These are phyloP conservation scores for Acrobasis suavella DNA, from an alignment of 2,888 invertebrate species.

Conservation along the genomic window DNA sequence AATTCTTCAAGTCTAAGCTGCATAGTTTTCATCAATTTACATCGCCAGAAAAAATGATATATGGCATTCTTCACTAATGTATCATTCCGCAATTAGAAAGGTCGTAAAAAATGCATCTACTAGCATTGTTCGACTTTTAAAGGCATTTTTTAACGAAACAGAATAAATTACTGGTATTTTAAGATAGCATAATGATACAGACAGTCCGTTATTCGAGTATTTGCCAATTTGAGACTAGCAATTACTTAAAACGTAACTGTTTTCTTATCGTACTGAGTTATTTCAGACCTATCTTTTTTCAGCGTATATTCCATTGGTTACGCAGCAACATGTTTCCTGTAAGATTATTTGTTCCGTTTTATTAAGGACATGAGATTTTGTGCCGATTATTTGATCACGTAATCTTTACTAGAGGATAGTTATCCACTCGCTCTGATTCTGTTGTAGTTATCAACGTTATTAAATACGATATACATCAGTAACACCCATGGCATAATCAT, in stretches of 20 bases:
- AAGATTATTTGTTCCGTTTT: too few species aligned
- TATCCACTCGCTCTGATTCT: too few species aligned
- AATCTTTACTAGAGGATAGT: too few species aligned
- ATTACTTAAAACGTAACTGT: neutral
- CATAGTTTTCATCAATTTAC: slow-evolving; percentile 65
- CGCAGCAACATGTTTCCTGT: too few species aligned
- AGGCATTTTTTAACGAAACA: neutral
- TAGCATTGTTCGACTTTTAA: slow-evolving; percentile 1
- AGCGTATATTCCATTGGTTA: too few species aligned
- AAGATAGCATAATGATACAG: neutral
- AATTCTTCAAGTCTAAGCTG: slow-evolving; percentile 43
- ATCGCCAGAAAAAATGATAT: slow-evolving; percentile 30
- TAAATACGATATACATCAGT: neutral
- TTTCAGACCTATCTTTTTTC: neutral
- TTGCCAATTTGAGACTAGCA: slow-evolving; percentile 9
- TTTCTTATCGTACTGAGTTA: neutral
- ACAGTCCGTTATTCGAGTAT: slow-evolving; percentile 9
- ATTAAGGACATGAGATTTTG: too few species aligned
- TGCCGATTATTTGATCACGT: too few species aligned
- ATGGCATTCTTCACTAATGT: slow-evolving; percentile 22
- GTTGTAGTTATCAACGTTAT: too few species aligned
- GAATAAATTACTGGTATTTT: slow-evolving; percentile 8
- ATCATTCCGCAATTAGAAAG: slow-evolving; percentile 24
- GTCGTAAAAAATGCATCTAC: slow-evolving; percentile 19
- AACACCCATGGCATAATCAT: neutral